These are phyloP conservation scores for Spondyliosoma cantharus DNA, from an alignment of 2,797 vertebrate species.

Conservation along the genomic window DNA sequence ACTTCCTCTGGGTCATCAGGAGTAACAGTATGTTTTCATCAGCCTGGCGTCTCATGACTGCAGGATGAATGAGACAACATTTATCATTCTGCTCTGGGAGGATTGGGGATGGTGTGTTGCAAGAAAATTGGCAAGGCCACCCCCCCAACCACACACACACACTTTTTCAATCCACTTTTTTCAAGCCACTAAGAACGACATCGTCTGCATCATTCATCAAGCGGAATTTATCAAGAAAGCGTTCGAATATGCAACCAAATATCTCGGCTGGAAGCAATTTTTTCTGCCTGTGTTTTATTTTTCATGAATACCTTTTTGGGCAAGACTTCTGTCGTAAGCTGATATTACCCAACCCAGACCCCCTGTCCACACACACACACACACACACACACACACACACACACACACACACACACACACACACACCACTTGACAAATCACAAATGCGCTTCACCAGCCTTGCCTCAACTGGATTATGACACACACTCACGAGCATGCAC, in stretches of 20 bases:
- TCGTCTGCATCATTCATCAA: constrained; percentile 52
- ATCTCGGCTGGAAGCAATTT: constrained; percentile 23
- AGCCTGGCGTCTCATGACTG: constrained; percentile 9
- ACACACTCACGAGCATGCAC: constrained; percentile 48
- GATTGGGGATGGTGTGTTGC: neutral
- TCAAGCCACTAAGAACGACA: constrained; percentile 24
- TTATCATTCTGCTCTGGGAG: constrained; percentile 18
- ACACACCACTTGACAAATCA: constrained; percentile 50
- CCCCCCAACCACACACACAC: neutral
- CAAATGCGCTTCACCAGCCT: constrained; percentile 58
- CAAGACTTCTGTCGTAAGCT: constrained; percentile 4
- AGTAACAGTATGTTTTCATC: constrained; percentile 26
- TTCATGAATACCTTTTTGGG: constrained; percentile 41
- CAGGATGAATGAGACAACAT: constrained; percentile 18
- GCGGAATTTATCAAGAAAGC: constrained; percentile 27
- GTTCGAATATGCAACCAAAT: constrained; percentile 43
- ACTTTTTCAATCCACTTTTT: constrained; percentile 10
- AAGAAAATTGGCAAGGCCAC: neutral
- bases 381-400: constrained; percentile 45
- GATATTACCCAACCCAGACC: constrained; percentile 30
- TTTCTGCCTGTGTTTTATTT: constrained; percentile 42
- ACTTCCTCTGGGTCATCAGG: constrained; percentile 38
- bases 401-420: constrained; percentile 60
- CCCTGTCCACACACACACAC: constrained; percentile 21
- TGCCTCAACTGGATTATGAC: constrained; percentile 66